A percentile compares a stretch with the other conserved stretches of the same genome.
Evolutionary conservation across 2,113 vertebrate species (phyloP).

Genomic region (Scopus umbretta): DNA sequence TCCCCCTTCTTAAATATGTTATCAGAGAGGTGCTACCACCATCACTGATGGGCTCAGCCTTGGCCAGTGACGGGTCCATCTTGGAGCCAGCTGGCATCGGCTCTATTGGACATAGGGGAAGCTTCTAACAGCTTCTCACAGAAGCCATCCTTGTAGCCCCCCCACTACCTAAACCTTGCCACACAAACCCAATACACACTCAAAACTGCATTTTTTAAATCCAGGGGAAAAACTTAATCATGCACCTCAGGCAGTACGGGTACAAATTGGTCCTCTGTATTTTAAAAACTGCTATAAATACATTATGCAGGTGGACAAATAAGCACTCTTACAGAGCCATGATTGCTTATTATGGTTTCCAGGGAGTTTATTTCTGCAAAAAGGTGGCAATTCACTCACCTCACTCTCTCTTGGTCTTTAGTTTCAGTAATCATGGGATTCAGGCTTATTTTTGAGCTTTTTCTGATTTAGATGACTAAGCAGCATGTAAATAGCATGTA

Average conservation of each 20-base stretch:
- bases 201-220: background rate
- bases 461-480: background rate
- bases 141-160: too few species aligned
- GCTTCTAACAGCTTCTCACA: too few species aligned
- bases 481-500: background rate
- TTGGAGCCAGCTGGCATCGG: too few species aligned
- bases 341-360: slow-evolving; percentile 15
- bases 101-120: too few species aligned
- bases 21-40: too few species aligned
- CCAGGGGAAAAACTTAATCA: background rate
- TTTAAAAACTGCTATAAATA: background rate
- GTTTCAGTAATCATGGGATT: slow-evolving; percentile 17
- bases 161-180: too few species aligned
- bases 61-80: too few species aligned
- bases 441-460: background rate
- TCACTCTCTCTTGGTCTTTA: background rate
- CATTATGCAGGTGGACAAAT: background rate
- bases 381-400: background rate
- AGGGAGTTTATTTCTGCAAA: background rate
- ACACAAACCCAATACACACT: background rate
- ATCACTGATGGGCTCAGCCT: too few species aligned
- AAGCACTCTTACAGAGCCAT: background rate
- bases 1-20: too few species aligned
- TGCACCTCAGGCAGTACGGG: background rate
- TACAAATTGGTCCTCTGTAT: background rate